Evolutionary conservation across 2,797 vertebrate genomes (phyloP), one percentile per base, ranked within the genome.

Genomic region (Acanthurus lineatus): DNA sequence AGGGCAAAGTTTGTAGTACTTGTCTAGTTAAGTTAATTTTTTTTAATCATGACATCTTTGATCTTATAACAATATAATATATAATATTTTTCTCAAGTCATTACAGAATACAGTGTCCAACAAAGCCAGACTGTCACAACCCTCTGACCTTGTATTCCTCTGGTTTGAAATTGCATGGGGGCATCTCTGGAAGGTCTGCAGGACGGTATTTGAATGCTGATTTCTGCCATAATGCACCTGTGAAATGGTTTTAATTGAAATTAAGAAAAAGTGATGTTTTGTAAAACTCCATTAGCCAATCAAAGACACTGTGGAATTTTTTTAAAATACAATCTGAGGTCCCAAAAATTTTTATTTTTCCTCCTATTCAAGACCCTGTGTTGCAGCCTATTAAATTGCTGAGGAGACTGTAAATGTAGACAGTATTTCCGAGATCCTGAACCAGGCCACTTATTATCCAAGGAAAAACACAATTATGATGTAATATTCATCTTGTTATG

Each of bases 161-260:
- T 38, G 96, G 96, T 19, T 86, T 90, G 86, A 96, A 96, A 88
- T 95, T 86, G 72, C 96, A 97, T 0, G 94, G 90, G 15, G 97
- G 96, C 96, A 97, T 97, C 88, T 87, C 85, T 57, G 91, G 88
- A 48, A 85, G 83, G 19, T 87, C 77, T 47, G 76, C 20, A 17
- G 63, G 12, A 6, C 53, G 22, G 81, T 92, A 77, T 81, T 88
- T 89, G 71, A 89, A 35, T 62, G 86, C 73, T 3, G 88, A 81
- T 73, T 87, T 89, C 61, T 92, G 91, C 88, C 88, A 87, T 78
- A 83, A 90, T 65, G 74, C 75, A 88, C 93, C 96, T 96, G 67
- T 45, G n/a, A 61, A 44, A 64, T 9, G 35, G 22, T 48, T 20
- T 48, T 0, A 12, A 64, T 22, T n/a, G 7, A 76, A 64, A 57